Conservation (phyloP, 1,140 invertebrate species). For the Linepithema humile region DNA sequence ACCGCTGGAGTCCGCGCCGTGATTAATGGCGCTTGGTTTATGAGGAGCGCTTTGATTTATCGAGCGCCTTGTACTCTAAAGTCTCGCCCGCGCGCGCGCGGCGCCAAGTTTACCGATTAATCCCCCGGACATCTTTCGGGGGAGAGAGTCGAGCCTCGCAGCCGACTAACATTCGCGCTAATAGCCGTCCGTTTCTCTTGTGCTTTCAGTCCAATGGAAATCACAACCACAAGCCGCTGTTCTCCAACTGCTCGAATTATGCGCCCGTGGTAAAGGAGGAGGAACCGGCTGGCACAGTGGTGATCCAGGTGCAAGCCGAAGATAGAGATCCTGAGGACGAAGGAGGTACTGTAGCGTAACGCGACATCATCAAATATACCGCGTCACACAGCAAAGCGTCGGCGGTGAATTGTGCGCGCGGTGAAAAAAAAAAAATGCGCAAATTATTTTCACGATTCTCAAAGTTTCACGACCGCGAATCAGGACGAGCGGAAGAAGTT, state of each 20-base stretch:
- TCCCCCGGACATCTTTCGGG: slow-evolving; percentile 36
- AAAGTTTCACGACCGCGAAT: neutral
- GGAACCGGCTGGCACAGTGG: slow-evolving; percentile 86
- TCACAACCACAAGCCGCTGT: slow-evolving; percentile 91
- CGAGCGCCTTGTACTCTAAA: slow-evolving; percentile 46
- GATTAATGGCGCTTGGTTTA: slow-evolving; percentile 60
- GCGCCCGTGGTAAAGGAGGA: slow-evolving; percentile 89
- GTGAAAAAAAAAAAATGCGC: neutral
- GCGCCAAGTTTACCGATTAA: slow-evolving; percentile 56
- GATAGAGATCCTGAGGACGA: slow-evolving; percentile 89
- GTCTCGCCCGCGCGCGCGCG: neutral
- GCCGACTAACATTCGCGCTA: slow-evolving; percentile 37
- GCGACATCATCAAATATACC: neutral
- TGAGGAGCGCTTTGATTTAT: slow-evolving; percentile 58
- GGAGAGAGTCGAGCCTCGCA: neutral
- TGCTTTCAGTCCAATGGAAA: slow-evolving; percentile 69
- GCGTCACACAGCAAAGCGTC: neutral
- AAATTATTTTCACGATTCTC: neutral
- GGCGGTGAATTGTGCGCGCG: neutral
- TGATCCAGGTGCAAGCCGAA: slow-evolving; percentile 86
- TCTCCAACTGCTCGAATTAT: slow-evolving; percentile 89
- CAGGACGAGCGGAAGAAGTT: neutral
- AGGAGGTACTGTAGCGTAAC: slow-evolving; percentile 85
- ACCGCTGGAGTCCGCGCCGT: slow-evolving; percentile 16
- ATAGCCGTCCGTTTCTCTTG: slow-evolving; percentile 44